Evolutionary conservation across 2,797 vertebrate species (phyloP).

Genomic region (Scolopax rusticola): DNA sequence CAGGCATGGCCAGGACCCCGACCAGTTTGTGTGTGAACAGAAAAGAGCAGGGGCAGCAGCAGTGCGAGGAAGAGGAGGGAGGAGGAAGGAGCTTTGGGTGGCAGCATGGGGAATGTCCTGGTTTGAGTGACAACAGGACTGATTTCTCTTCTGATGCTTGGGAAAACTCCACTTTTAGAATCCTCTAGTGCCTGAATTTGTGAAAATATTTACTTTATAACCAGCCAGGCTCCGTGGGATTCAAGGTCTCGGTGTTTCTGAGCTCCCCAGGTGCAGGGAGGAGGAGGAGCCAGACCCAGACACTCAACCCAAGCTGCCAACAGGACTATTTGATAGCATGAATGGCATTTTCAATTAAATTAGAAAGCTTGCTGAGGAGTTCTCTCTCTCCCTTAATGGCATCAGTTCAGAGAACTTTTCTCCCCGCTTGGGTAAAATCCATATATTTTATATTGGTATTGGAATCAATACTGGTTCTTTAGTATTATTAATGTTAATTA

Average conservation of each 20-base stretch:
- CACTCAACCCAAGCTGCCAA: not conserved
- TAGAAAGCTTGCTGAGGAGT: not conserved
- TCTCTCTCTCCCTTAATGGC: not conserved
- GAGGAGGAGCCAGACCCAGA: not conserved
- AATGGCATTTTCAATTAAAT: not conserved
- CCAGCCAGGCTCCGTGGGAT: too few species aligned
- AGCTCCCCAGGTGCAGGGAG: too few species aligned
- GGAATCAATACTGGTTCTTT: not conserved
- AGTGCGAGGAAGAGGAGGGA: fast-evolving
- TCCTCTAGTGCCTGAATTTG: not conserved
- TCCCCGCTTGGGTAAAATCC: not conserved
- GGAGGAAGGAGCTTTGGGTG: not conserved
- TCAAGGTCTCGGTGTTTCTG: not conserved
- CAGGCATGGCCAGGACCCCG: fast-evolving
- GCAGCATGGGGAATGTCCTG: not conserved
- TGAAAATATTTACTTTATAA: not conserved
- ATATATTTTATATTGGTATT: not conserved
- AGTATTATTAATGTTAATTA: not conserved
- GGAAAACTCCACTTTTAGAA: not conserved
- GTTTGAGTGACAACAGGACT: not conserved
- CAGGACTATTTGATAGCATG: not conserved
- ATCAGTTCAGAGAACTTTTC: not conserved
- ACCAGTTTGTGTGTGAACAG: fast-evolving
- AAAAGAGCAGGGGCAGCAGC: not conserved
- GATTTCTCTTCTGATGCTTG: not conserved